phyloP scores from a whole-genome alignment of 2,113 vertebrate genomes.

The Microcebus jonahi region DNA sequence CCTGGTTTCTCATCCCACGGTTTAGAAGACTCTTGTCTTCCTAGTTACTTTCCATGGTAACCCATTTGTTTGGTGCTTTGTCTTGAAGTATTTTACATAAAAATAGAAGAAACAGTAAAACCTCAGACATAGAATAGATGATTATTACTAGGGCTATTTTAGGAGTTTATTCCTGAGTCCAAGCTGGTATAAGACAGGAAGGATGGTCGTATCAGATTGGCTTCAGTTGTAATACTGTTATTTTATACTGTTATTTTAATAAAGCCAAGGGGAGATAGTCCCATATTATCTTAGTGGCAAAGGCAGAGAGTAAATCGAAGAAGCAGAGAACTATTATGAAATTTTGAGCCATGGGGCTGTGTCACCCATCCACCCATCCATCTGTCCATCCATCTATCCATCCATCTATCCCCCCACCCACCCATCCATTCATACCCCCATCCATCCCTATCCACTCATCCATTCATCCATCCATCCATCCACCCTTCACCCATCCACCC shows the following conservation, averaged over 20 bases:
- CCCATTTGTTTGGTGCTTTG: too few relatives aligned
- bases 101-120: not conserved
- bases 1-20: too few relatives aligned
- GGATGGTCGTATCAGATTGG: not conserved
- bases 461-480: too few relatives aligned
- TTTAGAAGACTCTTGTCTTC: not conserved
- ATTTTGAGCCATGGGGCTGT: not conserved
- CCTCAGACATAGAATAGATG: accelerated
- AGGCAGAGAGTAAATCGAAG: not conserved
- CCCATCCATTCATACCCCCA: too few relatives aligned
- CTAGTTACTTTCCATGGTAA: not conserved
- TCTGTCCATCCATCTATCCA: too few relatives aligned
- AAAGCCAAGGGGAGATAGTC: not conserved
- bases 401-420: too few relatives aligned
- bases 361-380: not conserved
- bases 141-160: accelerated
- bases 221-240: not conserved
- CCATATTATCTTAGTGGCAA: not conserved
- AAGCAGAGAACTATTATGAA: not conserved
- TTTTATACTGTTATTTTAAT: too few relatives aligned
- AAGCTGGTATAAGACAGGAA: not conserved
- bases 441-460: too few relatives aligned
- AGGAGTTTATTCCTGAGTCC: not conserved
- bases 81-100: not conserved
- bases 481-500: too few relatives aligned